A percentile compares a stretch with the other conserved stretches of the same genome.
These are phyloP conservation scores for Sciaenops ocellatus DNA, from an alignment of 2,797 vertebrate species.

Conservation along the genomic window DNA sequence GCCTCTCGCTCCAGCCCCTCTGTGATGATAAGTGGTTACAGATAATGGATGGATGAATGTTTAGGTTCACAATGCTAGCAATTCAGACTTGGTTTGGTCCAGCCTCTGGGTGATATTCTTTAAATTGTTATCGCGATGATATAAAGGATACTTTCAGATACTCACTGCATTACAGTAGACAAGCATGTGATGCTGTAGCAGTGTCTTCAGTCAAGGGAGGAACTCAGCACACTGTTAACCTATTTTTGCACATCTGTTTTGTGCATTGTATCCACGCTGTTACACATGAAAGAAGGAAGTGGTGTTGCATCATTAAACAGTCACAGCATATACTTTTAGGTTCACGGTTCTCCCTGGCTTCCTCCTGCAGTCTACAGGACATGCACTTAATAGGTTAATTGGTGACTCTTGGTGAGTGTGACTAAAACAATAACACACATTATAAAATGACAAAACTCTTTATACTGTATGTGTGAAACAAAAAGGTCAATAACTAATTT, in stretches of 20 bases:
- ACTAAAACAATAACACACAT: background rate
- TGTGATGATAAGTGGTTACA: too few relatives aligned
- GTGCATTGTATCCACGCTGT: constrained; percentile 5
- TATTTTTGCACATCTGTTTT: constrained; percentile 10
- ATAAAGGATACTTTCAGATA: constrained; percentile 27
- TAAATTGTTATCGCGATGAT: background rate
- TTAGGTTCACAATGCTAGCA: background rate
- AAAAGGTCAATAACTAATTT: background rate
- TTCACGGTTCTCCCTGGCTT: too few relatives aligned
- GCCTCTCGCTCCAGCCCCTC: too few relatives aligned
- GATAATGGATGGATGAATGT: too few relatives aligned
- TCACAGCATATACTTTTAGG: background rate
- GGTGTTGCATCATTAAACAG: constrained; percentile 13
- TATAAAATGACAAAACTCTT: background rate
- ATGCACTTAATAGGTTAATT: too few relatives aligned
- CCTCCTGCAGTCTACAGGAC: too few relatives aligned
- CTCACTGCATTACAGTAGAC: constrained; percentile 25
- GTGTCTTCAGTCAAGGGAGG: constrained; percentile 13
- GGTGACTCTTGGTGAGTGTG: too few relatives aligned
- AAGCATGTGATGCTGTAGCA: background rate
- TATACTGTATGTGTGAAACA: background rate
- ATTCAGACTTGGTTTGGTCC: too few relatives aligned
- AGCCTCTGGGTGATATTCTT: background rate
- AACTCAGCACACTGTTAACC: background rate
- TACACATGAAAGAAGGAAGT: background rate